Base-by-base conservation (phyloP, 2,888 invertebrate genomes). In the Clanis bilineata region DNA sequence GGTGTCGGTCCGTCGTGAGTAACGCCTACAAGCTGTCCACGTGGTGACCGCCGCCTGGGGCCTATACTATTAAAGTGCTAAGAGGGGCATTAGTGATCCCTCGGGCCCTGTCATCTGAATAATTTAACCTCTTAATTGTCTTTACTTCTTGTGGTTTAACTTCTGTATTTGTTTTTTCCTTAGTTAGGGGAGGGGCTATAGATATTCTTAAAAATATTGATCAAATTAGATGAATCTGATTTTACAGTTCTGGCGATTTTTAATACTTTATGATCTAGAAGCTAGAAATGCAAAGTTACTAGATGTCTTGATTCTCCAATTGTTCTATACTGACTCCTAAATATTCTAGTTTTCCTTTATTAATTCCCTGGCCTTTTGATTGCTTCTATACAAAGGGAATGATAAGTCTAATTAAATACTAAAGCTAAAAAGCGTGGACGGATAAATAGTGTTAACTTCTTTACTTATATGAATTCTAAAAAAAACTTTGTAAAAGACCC, bases 31-130 rank as follows among this genome's bases (percentile, higher is more conserved):
- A 83, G 81, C 83, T 77, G 83, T 88, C 80, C 82, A 73, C 78
- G 66, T 76, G 71, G 82, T 90, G 90, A 90, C 90, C 90, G 80
- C 71, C 76, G 80, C 72, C 76, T 69, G 67, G 85, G 86, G 86
- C 82, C 76, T 74, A 75, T 79, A 86, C 91, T 89, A 91, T 91
- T 89, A 88, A 90, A 90, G 90, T 88, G 90, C 90, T 91, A 91
- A 92, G 89, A 89, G 90, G 83, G 89, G 77, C 85, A 89, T 91
- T 90, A 90, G 79, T 79, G 74, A 71, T 82, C 84, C 85, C 87
- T 81, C 73, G 88, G 87, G 89, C 62, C 72, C 78, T 84, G 85
- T 87, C 86, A 80, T 85, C 83, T 85, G 89, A 85, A 89, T 90
- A 89, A 89, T 85, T 89, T 89, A 83, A 85, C 85, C 84, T 82